phyloP scores from a whole-genome alignment of 2,113 vertebrate genomes.

The Circaetus gallicus region DNA sequence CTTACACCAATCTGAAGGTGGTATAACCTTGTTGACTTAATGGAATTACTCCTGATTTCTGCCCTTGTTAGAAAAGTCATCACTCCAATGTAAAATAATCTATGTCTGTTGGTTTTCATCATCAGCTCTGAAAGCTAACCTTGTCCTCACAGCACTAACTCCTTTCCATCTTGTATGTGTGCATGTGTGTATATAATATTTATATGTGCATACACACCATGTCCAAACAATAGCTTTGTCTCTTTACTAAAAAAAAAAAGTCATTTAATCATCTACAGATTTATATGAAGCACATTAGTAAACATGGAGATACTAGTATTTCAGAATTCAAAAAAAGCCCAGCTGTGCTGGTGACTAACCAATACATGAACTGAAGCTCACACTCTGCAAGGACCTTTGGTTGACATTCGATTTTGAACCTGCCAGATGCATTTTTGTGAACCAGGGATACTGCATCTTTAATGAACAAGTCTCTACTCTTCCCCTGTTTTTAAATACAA shows the following conservation, averaged over 20 bases:
- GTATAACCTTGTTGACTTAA: neutral
- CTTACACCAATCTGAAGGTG: neutral
- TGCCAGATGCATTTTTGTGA: conserved; percentile 84
- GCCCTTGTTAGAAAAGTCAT: conserved; percentile 40
- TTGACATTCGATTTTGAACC: conserved; percentile 85
- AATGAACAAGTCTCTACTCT: conserved; percentile 83
- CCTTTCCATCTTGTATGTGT: conserved; percentile 58
- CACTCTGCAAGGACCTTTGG: conserved; percentile 80
- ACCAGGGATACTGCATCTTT: conserved; percentile 83
- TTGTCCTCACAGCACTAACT: conserved; percentile 64
- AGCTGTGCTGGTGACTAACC: conserved; percentile 76
- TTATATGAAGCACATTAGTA: conserved; percentile 73
- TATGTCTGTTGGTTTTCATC: conserved; percentile 63
- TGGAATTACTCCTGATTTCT: conserved; percentile 33
- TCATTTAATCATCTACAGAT: conserved; percentile 62
- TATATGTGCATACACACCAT: conserved; percentile 65
- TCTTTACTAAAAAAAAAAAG: conserved; percentile 48
- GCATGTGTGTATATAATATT: conserved; percentile 69
- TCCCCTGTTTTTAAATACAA: conserved; percentile 83
- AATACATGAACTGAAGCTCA: conserved; percentile 77
- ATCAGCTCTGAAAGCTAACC: conserved; percentile 67
- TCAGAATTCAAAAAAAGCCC: conserved; percentile 67
- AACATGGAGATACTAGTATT: conserved; percentile 69
- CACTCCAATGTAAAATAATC: conserved; percentile 19
- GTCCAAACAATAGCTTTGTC: conserved; percentile 54